Evolutionary conservation across 37 sponge, comb jelly and placozoan species (phyloP), one percentile per base, ranked within the genome.

Genomic region (Crambe crambe): DNA sequence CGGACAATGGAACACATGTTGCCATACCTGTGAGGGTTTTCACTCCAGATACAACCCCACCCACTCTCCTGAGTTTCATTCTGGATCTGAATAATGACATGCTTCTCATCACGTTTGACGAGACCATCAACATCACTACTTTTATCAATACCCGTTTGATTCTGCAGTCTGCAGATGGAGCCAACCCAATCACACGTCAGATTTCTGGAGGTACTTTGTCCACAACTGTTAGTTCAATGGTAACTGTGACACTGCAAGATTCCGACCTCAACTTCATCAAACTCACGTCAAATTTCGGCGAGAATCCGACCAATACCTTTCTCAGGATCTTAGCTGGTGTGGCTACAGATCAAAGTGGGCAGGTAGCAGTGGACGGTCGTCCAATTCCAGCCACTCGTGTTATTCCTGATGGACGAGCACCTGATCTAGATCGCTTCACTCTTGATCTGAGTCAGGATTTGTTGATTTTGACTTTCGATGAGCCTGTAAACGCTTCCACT

Each of bases 401-500:
- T 0, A 77, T 75, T 62, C 43, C 42, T 23, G 97, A 96, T 40
- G 36, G 56, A 1, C 87, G 91, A 23, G 71, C 86, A 43, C 97
- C 97, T 18, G 22, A 32, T 4, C 85, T 96, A 0, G 37, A 61
- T 12, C 42, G 72, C 9, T 93, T 76, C 60, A 54, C 56, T 57
- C 54, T 96, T 15, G 79, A 89, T 40, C 38, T 90, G 37, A 72
- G 74, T 22, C 40, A 29, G 6, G 91, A 90, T 43, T 34, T 27
- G 1, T 41, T 96, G 25, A 17, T 17, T 26, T 75, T 96, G 22
- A 89, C 84, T 36, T 96, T 96, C 76, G 76, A 84, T 74, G 97
- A 96, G 54, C 88, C 97, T n/a, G 94, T 96, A 0, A 81, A 90
- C 47, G 86, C 70, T 25, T 73, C 75, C 36, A 82, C 79, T 26